Percentiles rank a stretch among this genome's conserved stretches.
phyloP scores from a whole-genome alignment of 1,140 invertebrate genomes.

The Planococcus citri region DNA sequence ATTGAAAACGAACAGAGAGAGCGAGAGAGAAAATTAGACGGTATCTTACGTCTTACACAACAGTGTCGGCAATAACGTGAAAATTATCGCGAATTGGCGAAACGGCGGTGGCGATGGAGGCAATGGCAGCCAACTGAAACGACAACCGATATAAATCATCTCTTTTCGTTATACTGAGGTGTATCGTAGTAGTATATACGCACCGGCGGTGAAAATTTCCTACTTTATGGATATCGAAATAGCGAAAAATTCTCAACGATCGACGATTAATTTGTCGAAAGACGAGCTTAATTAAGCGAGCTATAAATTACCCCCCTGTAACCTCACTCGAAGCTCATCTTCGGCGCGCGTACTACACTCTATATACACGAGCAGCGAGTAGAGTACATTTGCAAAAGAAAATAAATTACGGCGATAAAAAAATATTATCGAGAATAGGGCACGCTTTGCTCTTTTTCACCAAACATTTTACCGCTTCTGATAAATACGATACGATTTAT shows the following conservation, averaged over 20 bases:
- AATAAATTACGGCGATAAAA: neutral
- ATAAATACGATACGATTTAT: neutral
- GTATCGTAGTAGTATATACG: neutral
- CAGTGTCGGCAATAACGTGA: neutral
- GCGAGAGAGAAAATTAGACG: too few species aligned
- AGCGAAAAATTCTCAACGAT: neutral
- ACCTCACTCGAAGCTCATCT: too few species aligned
- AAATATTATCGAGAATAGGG: neutral
- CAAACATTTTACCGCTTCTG: neutral
- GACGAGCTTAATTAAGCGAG: neutral
- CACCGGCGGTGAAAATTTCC: neutral
- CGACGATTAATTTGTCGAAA: neutral
- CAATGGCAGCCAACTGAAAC: neutral
- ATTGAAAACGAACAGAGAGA: neutral
- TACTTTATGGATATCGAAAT: neutral
- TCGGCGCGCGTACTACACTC: too few species aligned
- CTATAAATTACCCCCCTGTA: neutral
- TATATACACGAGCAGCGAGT: too few species aligned
- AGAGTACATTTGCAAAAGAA: neutral
- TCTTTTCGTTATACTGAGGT: too few species aligned
- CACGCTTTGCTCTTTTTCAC: neutral
- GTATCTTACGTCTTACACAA: too few species aligned
- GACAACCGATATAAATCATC: neutral
- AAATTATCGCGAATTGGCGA: neutral
- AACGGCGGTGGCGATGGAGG: too few species aligned